Conservation (phyloP, 2,113 vertebrate genomes). For the Erinaceus europaeus region DNA sequence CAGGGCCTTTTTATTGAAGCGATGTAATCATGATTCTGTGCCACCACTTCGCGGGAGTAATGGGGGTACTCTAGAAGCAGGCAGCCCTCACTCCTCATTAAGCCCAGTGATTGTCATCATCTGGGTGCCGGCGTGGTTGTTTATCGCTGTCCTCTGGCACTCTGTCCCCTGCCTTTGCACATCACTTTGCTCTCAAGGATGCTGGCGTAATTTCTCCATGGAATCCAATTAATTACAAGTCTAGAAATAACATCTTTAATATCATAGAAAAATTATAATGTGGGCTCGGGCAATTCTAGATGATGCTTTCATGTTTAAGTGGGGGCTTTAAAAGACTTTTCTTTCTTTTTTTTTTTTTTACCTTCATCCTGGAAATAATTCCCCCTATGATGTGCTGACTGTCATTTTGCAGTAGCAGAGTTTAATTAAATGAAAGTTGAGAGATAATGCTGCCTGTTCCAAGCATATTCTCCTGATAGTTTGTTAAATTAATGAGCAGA, state of each 20-base stretch:
- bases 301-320: slow-evolving; percentile 74
- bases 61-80: too few relatives aligned
- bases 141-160: too few relatives aligned
- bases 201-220: slow-evolving; percentile 77
- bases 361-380: slow-evolving; percentile 79
- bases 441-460: slow-evolving; percentile 78
- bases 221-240: slow-evolving; percentile 81
- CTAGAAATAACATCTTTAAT: slow-evolving; percentile 79
- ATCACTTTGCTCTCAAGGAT: slow-evolving; percentile 70
- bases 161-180: too few relatives aligned
- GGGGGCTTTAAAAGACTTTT: slow-evolving; percentile 73
- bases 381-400: slow-evolving; percentile 79
- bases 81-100: too few relatives aligned
- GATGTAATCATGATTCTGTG: too few relatives aligned
- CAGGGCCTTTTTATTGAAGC: too few relatives aligned
- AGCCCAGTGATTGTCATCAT: too few relatives aligned
- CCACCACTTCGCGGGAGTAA: too few relatives aligned
- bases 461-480: slow-evolving; percentile 77
- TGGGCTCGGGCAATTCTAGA: slow-evolving; percentile 73
- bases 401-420: slow-evolving; percentile 71
- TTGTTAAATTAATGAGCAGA: too few relatives aligned
- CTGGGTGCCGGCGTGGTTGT: too few relatives aligned
- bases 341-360: too few relatives aligned
- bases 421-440: slow-evolving; percentile 81
- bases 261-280: slow-evolving; percentile 77